phyloP scores from a whole-genome alignment of 1,140 invertebrate species.

The Argopecten irradians region DNA sequence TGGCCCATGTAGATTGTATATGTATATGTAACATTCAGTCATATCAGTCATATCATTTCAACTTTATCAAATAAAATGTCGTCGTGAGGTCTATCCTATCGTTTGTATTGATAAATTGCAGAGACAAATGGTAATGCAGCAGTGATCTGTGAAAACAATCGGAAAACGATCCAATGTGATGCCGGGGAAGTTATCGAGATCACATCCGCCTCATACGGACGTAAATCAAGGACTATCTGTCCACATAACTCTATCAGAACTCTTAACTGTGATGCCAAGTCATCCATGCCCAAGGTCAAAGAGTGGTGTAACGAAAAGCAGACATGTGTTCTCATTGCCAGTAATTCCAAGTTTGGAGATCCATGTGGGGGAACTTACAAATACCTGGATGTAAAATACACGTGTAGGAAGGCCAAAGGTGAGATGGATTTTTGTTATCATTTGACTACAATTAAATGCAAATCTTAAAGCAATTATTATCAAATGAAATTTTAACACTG shows the following conservation, averaged over 20 bases:
- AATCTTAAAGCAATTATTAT: no score
- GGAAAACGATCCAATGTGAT: background rate
- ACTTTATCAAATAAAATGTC: no score
- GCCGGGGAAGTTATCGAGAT: background rate
- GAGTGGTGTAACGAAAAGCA: background rate
- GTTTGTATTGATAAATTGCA: no score
- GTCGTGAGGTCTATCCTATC: no score
- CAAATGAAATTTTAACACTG: no score
- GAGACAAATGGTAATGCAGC: background rate
- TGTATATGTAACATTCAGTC: no score
- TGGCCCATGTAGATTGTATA: no score
- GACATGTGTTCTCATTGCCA: slow-evolving; percentile 24
- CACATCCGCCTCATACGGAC: background rate
- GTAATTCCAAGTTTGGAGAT: slow-evolving; percentile 18
- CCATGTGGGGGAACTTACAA: slow-evolving; percentile 26
- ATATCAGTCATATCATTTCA: no score
- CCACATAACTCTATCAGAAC: background rate
- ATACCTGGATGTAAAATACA: slow-evolving; percentile 30
- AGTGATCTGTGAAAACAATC: background rate
- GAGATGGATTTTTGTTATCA: no score
- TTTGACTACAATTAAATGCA: no score
- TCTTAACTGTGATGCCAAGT: background rate
- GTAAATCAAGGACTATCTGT: background rate
- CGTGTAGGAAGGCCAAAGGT: no score
- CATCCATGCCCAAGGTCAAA: background rate